Conservation (phyloP, 2,113 vertebrate genomes). For the Thamnophis sirtalis region DNA sequence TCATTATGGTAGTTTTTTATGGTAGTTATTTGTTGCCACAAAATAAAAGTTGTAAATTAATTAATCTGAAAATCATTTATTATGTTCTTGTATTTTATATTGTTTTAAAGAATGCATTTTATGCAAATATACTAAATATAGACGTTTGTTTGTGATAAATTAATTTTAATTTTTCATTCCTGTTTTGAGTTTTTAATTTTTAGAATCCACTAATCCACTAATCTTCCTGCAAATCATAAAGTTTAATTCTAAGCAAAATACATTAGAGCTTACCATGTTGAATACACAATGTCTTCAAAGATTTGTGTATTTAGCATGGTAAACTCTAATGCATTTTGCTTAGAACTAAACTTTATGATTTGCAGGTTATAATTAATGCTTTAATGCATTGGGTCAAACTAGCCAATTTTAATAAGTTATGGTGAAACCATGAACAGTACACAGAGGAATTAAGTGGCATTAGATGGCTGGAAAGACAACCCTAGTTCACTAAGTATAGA, state of each 20-base stretch:
- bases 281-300: too few relatives aligned
- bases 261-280: too few relatives aligned
- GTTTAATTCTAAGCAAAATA: too few relatives aligned
- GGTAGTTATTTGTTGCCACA: neutral
- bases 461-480: neutral
- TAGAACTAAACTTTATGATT: neutral
- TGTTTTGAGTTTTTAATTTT: neutral
- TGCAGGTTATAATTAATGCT: neutral
- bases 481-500: slow-evolving; percentile 32
- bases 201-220: neutral
- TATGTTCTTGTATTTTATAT: neutral
- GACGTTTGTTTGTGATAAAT: neutral
- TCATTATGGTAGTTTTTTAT: too few relatives aligned
- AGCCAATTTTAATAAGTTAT: neutral
- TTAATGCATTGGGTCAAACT: neutral
- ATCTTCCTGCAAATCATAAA: too few relatives aligned
- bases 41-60: neutral
- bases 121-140: neutral
- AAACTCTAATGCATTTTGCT: neutral
- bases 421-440: neutral
- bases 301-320: neutral
- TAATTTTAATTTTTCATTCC: neutral
- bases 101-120: slow-evolving; percentile 53
- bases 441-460: slow-evolving; percentile 17
- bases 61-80: neutral